These are phyloP conservation scores for Kuschelorhynchus macadamiae DNA, from an alignment of 2,888 invertebrate genomes.

Conservation along the genomic window DNA sequence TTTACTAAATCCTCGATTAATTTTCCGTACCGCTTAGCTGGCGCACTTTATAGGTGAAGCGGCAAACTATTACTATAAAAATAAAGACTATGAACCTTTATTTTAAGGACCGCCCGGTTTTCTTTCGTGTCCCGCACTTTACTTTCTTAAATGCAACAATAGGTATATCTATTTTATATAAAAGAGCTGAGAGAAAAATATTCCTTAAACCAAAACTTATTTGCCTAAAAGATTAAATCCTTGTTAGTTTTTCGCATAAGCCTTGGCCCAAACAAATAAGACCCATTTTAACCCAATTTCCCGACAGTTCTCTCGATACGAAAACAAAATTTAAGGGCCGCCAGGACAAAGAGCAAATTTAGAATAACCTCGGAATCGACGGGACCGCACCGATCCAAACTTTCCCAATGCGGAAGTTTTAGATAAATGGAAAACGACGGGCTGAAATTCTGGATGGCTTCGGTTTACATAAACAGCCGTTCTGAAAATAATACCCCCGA, in stretches of 20 bases:
- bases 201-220: too few relatives aligned
- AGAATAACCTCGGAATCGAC: conserved; percentile 30
- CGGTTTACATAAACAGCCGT: conserved; percentile 39
- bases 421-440: conserved; percentile 38
- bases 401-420: conserved; percentile 39
- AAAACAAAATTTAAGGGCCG: conserved; percentile 29
- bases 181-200: too few relatives aligned
- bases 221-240: background rate
- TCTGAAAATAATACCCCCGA: conserved; percentile 34
- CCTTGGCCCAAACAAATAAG: conserved; percentile 7
- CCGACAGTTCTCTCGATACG: background rate
- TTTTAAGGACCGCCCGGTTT: too few relatives aligned
- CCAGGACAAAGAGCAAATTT: conserved; percentile 40
- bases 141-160: too few relatives aligned
- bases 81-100: too few relatives aligned
- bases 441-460: conserved; percentile 27
- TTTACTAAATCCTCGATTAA: too few relatives aligned
- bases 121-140: too few relatives aligned
- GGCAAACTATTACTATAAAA: too few relatives aligned
- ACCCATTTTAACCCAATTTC: conserved; percentile 14
- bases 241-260: background rate
- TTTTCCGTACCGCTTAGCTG: too few relatives aligned
- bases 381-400: conserved; percentile 26
- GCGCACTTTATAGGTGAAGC: too few relatives aligned
- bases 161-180: too few relatives aligned